Evolutionary conservation across 2,113 vertebrate genomes (phyloP), one percentile per base, ranked within the genome.

Genomic region (Columba janthina): DNA sequence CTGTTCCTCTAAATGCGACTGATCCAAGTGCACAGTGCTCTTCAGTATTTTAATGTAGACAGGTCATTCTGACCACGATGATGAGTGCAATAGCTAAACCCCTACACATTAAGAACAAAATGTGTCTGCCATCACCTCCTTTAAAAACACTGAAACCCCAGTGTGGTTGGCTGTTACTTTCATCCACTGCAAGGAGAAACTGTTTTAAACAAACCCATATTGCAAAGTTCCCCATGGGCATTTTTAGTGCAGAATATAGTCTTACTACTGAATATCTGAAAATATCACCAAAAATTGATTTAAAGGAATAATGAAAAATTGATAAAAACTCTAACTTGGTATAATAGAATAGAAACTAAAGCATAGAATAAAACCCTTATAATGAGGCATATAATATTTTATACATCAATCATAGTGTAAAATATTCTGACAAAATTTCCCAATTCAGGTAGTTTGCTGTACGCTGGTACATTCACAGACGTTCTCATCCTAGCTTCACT

Each of bases 1-100:
- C 85, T 1, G 1, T 91, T 91, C 74, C 67, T 88, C 71, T 83
- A 17, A 73, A 66, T 19, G 11, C 28, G 32, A 12, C 28, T 62
- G 74, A 42, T 78, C 51, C 38, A 53, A 81, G 25, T 40, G 73
- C 53, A 92, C 89, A 89, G 67, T 96, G 53, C 51, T 93, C 36
- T 44, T 73, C 42, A 53, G 36, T 51, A 31, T 57, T 61, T 91
- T 12, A 62, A 32, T 42, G 36, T 2, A 89, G 51, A 77, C 48
- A 29, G 82, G 36, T 76, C 1, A 0, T 66, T 79, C 71, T 91
- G 74, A 29, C 70, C 0, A 0, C 32, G 34, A 46, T 92, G 72
- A 70, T 70, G 74, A 91, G 10, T 69, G 44, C 70, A 58, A 8
- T 22, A 62, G 74, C 53, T 71, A 25, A 78, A 19, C 4, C 50